Conservation (phyloP, 1,140 invertebrate species). For the Bacillus rossius region DNA sequence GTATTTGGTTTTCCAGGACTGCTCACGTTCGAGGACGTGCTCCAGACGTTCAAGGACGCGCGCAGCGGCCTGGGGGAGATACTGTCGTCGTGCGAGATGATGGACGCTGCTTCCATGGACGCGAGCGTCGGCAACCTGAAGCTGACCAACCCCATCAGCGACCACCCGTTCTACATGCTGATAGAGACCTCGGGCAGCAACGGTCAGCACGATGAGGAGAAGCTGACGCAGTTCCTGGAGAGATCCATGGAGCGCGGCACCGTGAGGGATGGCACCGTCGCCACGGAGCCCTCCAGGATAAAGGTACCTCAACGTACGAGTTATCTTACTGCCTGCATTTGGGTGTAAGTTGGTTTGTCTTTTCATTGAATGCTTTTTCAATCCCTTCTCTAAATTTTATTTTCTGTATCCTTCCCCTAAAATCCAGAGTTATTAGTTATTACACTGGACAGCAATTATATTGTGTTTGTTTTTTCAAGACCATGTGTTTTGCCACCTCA, state of each 20-base stretch:
- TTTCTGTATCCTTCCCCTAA: no score
- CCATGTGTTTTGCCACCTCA: no score
- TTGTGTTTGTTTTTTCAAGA: no score
- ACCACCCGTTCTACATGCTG: conserved; percentile 83
- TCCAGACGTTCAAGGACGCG: conserved; percentile 66
- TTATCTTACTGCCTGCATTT: no score
- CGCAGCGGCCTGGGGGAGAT: conserved; percentile 78
- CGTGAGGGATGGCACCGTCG: conserved; percentile 78
- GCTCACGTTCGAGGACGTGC: conserved; percentile 65
- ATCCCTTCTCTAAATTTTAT: no score
- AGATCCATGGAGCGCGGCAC: conserved; percentile 60
- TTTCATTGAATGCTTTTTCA: no score
- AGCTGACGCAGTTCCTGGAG: conserved; percentile 73
- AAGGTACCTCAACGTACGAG: no score
- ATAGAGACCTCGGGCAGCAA: conserved; percentile 89
- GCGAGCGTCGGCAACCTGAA: conserved; percentile 54
- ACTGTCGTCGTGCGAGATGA: conserved; percentile 90
- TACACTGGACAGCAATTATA: no score
- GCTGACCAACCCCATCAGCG: conserved; percentile 54
- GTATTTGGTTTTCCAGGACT: conserved; percentile 52
- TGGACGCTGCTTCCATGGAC: conserved; percentile 66
- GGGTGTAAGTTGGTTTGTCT: no score
- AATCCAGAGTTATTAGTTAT: no score
- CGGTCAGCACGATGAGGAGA: conserved; percentile 77
- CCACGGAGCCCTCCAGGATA: conserved; percentile 71